phyloP scores from a whole-genome alignment of 2,797 vertebrate genomes.

The Crocodylus rhombifer region DNA sequence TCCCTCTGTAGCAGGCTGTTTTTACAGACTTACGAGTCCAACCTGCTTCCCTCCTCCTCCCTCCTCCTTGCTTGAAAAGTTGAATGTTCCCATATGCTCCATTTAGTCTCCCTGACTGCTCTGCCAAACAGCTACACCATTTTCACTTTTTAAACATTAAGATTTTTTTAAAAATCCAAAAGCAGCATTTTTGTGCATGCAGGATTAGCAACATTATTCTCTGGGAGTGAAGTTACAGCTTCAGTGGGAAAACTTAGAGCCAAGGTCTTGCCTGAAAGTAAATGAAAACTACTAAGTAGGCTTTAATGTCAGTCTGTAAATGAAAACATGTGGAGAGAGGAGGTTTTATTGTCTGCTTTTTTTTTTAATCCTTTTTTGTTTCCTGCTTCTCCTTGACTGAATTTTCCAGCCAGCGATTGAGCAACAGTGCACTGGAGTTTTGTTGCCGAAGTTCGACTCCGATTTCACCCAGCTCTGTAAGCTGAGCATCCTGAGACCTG shows the following conservation, averaged over 20 bases:
- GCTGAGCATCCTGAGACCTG: not conserved
- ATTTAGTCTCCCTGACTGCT: not conserved
- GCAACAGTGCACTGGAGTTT: not conserved
- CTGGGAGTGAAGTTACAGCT: not conserved
- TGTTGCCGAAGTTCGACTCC: conserved; percentile 47
- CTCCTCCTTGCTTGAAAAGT: not conserved
- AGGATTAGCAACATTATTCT: not conserved
- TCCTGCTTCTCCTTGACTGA: conserved; percentile 35
- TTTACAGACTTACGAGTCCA: not conserved
- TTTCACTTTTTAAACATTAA: not conserved
- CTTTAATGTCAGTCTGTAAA: conserved; percentile 18
- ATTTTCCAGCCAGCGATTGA: not conserved
- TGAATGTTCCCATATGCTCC: not conserved
- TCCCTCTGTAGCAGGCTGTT: not conserved
- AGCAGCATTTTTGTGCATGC: not conserved
- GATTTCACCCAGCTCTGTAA: conserved; percentile 52
- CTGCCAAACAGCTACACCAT: not conserved
- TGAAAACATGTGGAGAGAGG: conserved; percentile 30
- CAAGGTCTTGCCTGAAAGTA: not conserved
- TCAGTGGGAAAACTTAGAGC: not conserved
- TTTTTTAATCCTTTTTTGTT: conserved; percentile 6
- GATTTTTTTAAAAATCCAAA: not conserved
- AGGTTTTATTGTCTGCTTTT: conserved; percentile 17
- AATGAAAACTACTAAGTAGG: conserved; percentile 24
- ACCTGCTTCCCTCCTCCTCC: not conserved